Percentiles rank a stretch among this genome's conserved stretches.
Conservation (phyloP, 2,888 invertebrate species). For the Tridacna crocea region DNA sequence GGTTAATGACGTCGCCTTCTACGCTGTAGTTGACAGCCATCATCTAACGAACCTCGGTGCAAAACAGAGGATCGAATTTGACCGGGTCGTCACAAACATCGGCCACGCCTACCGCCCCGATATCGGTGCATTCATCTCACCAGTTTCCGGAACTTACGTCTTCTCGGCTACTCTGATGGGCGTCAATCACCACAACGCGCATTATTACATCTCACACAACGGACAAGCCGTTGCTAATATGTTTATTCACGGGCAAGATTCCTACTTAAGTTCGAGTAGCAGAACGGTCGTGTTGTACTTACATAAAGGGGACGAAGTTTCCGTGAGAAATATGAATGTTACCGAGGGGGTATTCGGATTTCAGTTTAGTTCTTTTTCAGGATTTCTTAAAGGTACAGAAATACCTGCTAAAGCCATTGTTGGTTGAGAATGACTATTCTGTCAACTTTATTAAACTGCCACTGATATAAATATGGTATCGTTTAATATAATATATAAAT, state of each 20-base stretch:
- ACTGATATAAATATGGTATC: no score
- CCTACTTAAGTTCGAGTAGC: neutral
- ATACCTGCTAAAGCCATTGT: neutral
- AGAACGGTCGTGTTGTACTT: constrained; percentile 10
- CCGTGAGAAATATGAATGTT: constrained; percentile 12
- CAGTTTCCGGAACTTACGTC: constrained; percentile 18
- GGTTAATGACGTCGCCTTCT: neutral
- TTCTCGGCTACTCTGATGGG: constrained; percentile 19
- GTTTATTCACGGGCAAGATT: constrained; percentile 16
- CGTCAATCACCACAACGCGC: constrained; percentile 1
- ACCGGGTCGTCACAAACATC: constrained; percentile 18
- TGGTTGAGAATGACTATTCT: neutral
- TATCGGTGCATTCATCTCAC: constrained; percentile 23
- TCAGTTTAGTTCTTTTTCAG: constrained; percentile 17
- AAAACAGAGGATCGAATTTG: constrained; percentile 19
- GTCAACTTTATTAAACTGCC: neutral
- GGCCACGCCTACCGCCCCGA: constrained; percentile 6
- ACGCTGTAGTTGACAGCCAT: constrained; percentile 18
- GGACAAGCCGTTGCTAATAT: constrained; percentile 11
- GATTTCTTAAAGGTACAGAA: neutral
- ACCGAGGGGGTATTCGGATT: constrained; percentile 19
- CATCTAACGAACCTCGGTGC: constrained; percentile 14
- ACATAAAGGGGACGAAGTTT: constrained; percentile 11
- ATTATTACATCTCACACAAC: constrained; percentile 11
- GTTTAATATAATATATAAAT: no score